Base-by-base conservation (phyloP, 1,140 invertebrate species). In the Caligus rogercresseyi region DNA sequence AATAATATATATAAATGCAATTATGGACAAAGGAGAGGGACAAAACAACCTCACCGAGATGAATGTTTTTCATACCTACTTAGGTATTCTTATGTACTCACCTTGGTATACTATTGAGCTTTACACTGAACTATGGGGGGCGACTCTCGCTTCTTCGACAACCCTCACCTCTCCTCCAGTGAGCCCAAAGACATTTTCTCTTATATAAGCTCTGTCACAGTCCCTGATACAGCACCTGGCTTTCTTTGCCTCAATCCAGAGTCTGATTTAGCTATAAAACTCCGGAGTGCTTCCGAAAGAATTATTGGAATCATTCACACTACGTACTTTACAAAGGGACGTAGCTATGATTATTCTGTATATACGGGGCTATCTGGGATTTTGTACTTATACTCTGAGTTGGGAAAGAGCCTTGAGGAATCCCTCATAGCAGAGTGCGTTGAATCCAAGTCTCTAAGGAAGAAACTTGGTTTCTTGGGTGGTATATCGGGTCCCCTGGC, bases 361-460 rank as follows among this genome's bases (percentile, higher is more conserved):
- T 43, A 43, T 43, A 43, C 31, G 7, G 31, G 31, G 7, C 31
- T 43, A 43, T 43, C 31, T 11, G 31, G 31, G 31, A 43, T 43
- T 52, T 74, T 76, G 63, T 69, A 73, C 67, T 79, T 75, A 80
- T 81, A 69, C 64, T 60, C 68, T 59, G 52, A 19, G 51, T 64
- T 64, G 18, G 61, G 57, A 54, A 63, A 60, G 3, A 54, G 21
- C 13, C 60, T 43, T 60, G 55, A 60, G 57, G 7, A 56, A 66
- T 61, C 61, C 58, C 4, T 23, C 7, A 18, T 60, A 1, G 15
- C 15, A n/a, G 21, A 60, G n/a, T 60, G 20, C 26, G 14, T 60
- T 52, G 16, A 60, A 43, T 64, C 56, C 14, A 65, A 64, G 19
- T 16, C 11, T 65, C 1, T n/a, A 57, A 43, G 0, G 24, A 23